Percentiles rank a stretch among this genome's conserved stretches.
phyloP scores from a whole-genome alignment of 2,113 vertebrate genomes.

The Ciconia stormi region DNA sequence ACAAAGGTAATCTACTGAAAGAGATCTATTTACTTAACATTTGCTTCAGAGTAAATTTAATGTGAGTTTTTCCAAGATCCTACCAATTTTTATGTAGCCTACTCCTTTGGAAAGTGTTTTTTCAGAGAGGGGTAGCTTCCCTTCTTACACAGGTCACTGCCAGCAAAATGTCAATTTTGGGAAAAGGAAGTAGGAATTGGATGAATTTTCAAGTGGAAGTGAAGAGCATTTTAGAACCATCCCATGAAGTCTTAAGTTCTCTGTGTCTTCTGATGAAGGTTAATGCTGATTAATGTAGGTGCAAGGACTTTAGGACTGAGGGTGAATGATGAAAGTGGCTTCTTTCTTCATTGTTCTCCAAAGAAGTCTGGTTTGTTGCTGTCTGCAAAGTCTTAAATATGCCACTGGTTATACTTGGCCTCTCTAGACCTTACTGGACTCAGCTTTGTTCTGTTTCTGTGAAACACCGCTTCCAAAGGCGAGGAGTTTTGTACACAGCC shows the following conservation, averaged over 20 bases:
- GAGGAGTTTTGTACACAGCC: neutral
- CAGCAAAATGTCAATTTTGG: neutral
- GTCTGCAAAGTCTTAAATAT: neutral
- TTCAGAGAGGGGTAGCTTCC: neutral
- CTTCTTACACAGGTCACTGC: neutral
- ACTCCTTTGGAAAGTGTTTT: neutral
- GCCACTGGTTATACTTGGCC: neutral
- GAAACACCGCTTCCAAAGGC: neutral
- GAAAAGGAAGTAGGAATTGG: neutral
- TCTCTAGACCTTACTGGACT: rapidly evolving
- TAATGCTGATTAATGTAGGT: neutral
- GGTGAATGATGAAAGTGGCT: neutral
- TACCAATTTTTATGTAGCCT: neutral
- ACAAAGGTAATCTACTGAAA: neutral
- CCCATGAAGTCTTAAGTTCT: neutral
- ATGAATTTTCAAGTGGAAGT: neutral
- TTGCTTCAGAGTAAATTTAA: neutral
- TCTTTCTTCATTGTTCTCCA: neutral
- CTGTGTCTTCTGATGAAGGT: neutral
- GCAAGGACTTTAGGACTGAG: neutral
- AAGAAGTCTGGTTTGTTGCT: neutral
- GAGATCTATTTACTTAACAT: neutral
- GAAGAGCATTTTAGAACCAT: neutral
- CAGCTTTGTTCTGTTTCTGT: neutral
- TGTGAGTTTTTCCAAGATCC: neutral